Conservation (phyloP, 2,113 vertebrate species). For the Macrotis lagotis region DNA sequence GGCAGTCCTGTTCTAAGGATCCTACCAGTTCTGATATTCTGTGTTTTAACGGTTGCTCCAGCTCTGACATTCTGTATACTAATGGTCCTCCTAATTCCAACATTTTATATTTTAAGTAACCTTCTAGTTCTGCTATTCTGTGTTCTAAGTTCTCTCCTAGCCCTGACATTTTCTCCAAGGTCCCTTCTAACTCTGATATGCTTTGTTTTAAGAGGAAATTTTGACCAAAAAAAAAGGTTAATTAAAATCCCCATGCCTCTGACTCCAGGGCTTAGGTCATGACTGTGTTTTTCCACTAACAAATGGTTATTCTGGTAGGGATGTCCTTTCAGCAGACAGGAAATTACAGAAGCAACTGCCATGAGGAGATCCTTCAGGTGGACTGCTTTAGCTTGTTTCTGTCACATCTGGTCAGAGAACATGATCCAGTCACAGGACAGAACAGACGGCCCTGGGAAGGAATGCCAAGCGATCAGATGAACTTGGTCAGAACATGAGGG, state of each 20-base stretch:
- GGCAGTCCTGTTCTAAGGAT: too few species aligned
- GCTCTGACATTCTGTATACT: not conserved
- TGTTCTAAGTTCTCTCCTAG: not conserved
- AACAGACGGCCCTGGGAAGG: not conserved
- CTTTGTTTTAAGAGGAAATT: not conserved
- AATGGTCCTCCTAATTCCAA: not conserved
- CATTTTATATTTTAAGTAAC: not conserved
- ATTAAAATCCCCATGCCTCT: not conserved
- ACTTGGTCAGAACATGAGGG: not conserved
- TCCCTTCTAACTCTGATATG: not conserved
- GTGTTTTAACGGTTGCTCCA: too few species aligned
- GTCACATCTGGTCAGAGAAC: not conserved
- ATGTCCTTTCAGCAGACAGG: not conserved
- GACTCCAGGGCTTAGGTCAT: not conserved
- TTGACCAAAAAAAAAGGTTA: not conserved
- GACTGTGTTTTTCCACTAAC: not conserved
- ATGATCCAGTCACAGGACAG: not conserved
- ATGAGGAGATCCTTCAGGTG: not conserved
- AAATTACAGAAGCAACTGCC: not conserved
- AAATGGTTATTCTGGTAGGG: not conserved
- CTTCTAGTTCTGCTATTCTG: not conserved
- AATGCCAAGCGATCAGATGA: not conserved
- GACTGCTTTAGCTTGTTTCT: not conserved
- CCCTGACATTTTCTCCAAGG: not conserved
- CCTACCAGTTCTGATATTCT: too few species aligned